Conservation (phyloP, 2,113 vertebrate species). For the Brachypteracias leptosomus region DNA sequence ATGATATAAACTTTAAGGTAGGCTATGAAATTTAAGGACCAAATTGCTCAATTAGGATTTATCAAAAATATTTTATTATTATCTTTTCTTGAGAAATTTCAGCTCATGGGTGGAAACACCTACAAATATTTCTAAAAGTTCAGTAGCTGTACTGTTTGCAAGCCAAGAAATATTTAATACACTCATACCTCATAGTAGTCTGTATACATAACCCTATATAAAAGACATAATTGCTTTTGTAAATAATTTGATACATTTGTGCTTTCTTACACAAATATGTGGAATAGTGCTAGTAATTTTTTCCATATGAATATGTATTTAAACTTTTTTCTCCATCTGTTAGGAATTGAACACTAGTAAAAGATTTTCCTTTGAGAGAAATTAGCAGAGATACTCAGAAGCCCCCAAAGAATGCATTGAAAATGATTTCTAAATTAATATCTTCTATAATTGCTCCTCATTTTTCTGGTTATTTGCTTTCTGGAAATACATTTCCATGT, state of each 20-base stretch:
- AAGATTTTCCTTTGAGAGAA: not conserved
- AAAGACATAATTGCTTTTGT: not conserved
- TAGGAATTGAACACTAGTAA: not conserved
- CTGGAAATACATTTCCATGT: not conserved
- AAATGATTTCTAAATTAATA: not conserved
- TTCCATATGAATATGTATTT: not conserved
- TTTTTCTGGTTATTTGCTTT: not conserved
- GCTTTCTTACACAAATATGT: not conserved
- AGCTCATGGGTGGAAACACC: not conserved
- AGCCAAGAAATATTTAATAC: not conserved
- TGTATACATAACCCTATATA: not conserved
- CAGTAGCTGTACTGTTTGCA: not conserved
- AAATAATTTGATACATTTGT: not conserved
- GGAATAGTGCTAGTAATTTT: not conserved
- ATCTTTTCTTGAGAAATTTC: not conserved
- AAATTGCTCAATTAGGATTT: not conserved
- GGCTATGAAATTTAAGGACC: not conserved
- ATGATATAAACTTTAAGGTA: not conserved
- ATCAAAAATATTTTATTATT: rapidly evolving
- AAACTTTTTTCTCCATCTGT: not conserved
- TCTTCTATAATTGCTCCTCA: not conserved
- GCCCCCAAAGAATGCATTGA: not conserved
- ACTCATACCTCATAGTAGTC: not conserved
- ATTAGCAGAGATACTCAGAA: not conserved
- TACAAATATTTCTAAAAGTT: not conserved